phyloP scores from a whole-genome alignment of 2,888 invertebrate genomes.

The Microchrysa polita region DNA sequence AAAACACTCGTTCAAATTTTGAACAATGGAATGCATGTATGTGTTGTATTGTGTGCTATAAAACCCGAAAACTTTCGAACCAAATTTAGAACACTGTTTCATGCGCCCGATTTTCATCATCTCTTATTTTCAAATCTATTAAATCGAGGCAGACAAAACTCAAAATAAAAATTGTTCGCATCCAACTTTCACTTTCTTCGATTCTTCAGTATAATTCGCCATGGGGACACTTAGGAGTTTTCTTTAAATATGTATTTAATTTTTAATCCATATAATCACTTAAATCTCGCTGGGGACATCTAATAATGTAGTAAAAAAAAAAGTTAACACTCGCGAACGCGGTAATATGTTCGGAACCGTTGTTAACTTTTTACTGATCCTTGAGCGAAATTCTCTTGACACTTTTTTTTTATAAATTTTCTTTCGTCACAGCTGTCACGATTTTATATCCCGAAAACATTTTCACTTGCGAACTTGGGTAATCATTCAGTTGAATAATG shows the following conservation, averaged over 20 bases:
- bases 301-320: background rate
- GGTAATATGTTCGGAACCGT: background rate
- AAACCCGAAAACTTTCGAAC: slow-evolving; percentile 32
- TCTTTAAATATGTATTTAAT: no score
- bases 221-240: no score
- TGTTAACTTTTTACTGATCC: slow-evolving; percentile 15
- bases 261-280: no score
- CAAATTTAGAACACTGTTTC: slow-evolving; percentile 39
- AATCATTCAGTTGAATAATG: background rate
- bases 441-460: slow-evolving; percentile 9
- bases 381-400: slow-evolving; percentile 6
- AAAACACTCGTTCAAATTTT: background rate
- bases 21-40: slow-evolving; percentile 19
- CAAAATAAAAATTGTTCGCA: background rate
- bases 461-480: background rate
- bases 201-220: background rate
- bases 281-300: no score
- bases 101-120: slow-evolving; percentile 14
- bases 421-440: slow-evolving; percentile 3
- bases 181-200: slow-evolving; percentile 25
- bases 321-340: background rate
- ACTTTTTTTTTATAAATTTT: slow-evolving; percentile 1
- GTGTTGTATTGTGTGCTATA: slow-evolving; percentile 18
- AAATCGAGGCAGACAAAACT: background rate
- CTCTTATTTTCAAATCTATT: background rate